Base-by-base conservation (phyloP, 2,888 invertebrate genomes). In the Tuberolachnus salignus region DNA sequence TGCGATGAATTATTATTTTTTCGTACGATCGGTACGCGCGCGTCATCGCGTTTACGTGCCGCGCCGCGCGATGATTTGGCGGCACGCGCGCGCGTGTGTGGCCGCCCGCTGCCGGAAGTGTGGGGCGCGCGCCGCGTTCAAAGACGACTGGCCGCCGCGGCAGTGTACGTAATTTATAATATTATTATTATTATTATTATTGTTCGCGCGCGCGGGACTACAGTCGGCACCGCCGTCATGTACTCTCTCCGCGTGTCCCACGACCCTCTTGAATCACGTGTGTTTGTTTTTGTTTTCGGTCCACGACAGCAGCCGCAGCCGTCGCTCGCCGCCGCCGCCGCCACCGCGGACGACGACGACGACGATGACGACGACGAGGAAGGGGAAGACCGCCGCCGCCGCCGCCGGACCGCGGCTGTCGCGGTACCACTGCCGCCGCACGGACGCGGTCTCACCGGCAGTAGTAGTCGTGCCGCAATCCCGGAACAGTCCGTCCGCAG, bases 241-340 rank as follows among this genome's bases (percentile, higher is more conserved):
- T 42, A 16, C 11, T 3, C 21, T 55, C n/a, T 59, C 34, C 34
- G 3, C 8, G n/a, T n/a, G 26, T n/a, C 26, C 21, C 19, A 16
- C 63, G 26, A 73, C 61, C 73, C 73, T 64, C 42, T 51, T n/a
- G 57, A 59, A 49, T 74, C 78, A 69, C 67, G 78, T 69, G 75
- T 49, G 78, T 75, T 75, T 78, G 78, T 78, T 78, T 78, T 78
- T 78, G 78, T 78, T 78, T 78, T 78, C 69, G 78, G 78, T 78
- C 55, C 67, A 69, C 64, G 19, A 13, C 57, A 49, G 3, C 75
- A 42, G 57, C 67, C 21, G 55, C 64, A 16, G 21, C 34, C 6
- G 57, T 4, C 46, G n/a, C 11, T 14, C 51, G n/a, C 51, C 66
- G 49, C 44, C 66, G 46, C 72, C 61, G 57, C 34, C 14, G 23